Evolutionary conservation across 2,888 invertebrate species (phyloP), one percentile per base, ranked within the genome.

Genomic region (Paralinhomoeus sp.): DNA sequence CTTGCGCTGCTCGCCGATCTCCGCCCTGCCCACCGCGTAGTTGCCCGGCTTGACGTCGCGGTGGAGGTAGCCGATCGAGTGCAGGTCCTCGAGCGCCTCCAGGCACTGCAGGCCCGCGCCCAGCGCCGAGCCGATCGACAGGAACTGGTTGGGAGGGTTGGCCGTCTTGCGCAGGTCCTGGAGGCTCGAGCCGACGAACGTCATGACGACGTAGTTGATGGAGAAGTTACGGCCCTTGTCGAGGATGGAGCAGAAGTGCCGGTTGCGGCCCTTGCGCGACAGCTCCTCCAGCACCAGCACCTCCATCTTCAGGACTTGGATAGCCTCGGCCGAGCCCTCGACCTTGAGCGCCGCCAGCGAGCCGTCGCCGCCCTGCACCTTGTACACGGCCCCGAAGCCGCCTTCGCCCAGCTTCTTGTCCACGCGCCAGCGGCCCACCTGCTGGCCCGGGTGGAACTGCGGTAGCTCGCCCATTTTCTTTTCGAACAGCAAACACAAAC

Each of bases 391-490:
- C n/a, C n/a, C n/a, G n/a, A n/a, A n/a, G 31, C 17, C 21, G 31
- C 45, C 45, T 36, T 45, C 45, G 31, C 45, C 45, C 39, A 45
- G 45, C 43, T 45, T 45, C 38, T 45, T 45, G 17, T 45, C 43
- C 21, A 45, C 42, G 34, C 36, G 37, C 42, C 42, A 45, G 24
- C 33, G 31, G 37, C 31, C 31, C 9, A 31, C 9, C 31, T 12
- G 9, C 31, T 31, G 31, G 31, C 31, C 31, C 31, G 31, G 31
- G 9, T 12, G 9, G 9, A 31, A 31, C 31, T 31, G 31, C 31
- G 31, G 31, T 15, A 31, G 31, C 15, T 31, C 31, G 15, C 9
- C 15, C 9, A 31, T 31, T 31, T 12, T 9, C 9, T 31, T 12
- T 31, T 31, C n/a, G n/a, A n/a, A n/a, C n/a, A n/a, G n/a, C n/a